Evolutionary conservation across 2,113 vertebrate genomes (phyloP).

Genomic region (Chloropsis hardwickii): DNA sequence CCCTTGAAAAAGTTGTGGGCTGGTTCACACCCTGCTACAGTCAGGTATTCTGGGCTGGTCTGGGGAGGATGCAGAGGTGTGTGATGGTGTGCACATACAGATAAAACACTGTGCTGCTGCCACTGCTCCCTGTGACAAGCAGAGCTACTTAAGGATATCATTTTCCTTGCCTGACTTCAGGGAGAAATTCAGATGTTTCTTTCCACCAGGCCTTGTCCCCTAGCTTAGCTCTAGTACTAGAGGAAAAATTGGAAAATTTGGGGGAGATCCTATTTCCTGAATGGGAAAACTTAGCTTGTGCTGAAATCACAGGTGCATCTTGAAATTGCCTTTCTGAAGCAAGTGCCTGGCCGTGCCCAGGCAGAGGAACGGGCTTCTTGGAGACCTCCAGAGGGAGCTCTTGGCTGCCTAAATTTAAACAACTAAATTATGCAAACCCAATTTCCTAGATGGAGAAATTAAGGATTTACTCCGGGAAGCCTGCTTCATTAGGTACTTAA

Average conservation of each 20-base stretch:
- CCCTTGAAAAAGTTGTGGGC: not conserved
- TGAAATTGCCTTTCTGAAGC: not conserved
- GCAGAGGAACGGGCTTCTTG: not conserved
- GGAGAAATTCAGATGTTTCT: not conserved
- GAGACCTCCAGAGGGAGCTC: constrained; percentile 61
- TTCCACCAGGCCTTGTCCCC: not conserved
- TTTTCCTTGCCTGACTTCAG: not conserved
- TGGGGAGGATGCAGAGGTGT: not conserved
- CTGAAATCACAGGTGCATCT: not conserved
- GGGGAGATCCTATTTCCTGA: not conserved
- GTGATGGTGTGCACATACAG: not conserved
- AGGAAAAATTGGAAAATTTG: not conserved
- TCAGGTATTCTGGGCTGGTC: not conserved
- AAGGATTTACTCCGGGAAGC: constrained; percentile 13
- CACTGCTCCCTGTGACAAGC: not conserved
- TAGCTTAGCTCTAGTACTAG: not conserved
- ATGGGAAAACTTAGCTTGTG: not conserved
- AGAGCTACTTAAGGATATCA: not conserved
- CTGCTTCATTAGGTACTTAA: constrained; percentile 36
- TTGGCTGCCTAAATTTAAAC: constrained; percentile 33
- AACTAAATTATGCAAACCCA: constrained; percentile 11
- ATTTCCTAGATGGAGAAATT: constrained; percentile 22
- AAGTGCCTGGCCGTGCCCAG: not conserved
- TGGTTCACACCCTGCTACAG: not conserved
- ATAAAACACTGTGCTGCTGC: not conserved